phyloP scores from a whole-genome alignment of 2,888 invertebrate genomes.

The Nematopogon swammerdamellus region DNA sequence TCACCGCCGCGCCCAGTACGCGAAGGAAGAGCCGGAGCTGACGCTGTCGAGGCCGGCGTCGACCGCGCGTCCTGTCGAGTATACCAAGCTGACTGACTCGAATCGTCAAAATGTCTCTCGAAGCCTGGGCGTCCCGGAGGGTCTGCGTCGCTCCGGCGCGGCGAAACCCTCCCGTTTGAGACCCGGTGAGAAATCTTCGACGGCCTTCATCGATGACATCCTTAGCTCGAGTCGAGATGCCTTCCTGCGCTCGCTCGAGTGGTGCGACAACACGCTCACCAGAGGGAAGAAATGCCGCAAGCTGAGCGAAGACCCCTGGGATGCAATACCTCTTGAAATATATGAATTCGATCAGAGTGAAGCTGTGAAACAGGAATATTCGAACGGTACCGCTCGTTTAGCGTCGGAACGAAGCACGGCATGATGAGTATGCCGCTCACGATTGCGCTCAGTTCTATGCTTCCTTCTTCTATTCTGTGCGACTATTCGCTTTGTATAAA shows the following conservation, averaged over 20 bases:
- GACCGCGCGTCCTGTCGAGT: not conserved
- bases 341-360: not conserved
- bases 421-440: not conserved
- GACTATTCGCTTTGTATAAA: too few species aligned
- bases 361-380: not conserved
- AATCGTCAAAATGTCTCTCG: not conserved
- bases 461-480: not conserved
- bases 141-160: conserved; percentile 1
- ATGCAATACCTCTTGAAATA: not conserved
- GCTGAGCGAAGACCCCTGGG: conserved; percentile 26
- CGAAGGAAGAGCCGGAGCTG: not conserved
- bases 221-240: conserved; percentile 35
- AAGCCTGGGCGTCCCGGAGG: conserved; percentile 13
- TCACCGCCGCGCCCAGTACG: not conserved
- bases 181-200: conserved; percentile 40
- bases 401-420: not conserved
- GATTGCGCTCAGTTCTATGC: not conserved
- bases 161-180: conserved; percentile 17
- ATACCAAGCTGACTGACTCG: not conserved
- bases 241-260: conserved; percentile 45
- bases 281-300: conserved; percentile 36
- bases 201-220: conserved; percentile 40
- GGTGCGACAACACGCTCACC: conserved; percentile 47
- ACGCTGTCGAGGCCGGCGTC: not conserved
- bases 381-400: not conserved